Evolutionary conservation across 2,113 vertebrate genomes (phyloP).

Genomic region (Grammomys surdaster): DNA sequence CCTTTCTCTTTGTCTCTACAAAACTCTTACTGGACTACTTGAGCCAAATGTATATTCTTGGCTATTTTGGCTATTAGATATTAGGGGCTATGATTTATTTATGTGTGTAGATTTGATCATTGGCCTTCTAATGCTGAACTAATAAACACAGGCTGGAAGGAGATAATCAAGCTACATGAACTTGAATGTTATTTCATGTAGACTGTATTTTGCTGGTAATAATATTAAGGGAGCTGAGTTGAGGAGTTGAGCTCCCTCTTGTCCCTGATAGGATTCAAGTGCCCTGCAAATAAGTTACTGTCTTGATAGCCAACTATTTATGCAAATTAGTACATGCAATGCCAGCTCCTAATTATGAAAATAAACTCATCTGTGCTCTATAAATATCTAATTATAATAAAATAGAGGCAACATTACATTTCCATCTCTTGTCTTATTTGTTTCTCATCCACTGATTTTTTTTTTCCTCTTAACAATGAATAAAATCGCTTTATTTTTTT

Average conservation of each 20-base stretch:
- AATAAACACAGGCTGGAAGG: conserved; percentile 50
- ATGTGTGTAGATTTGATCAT: conserved; percentile 37
- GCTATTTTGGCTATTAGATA: not conserved
- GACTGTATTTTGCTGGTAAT: conserved; percentile 68
- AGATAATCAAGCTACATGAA: conserved; percentile 57
- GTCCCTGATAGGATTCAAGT: conserved; percentile 71
- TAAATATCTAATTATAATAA: conserved; percentile 86
- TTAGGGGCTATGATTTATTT: conserved; percentile 7
- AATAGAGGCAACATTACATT: conserved; percentile 75
- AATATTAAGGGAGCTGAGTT: conserved; percentile 76
- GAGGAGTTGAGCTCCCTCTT: conserved; percentile 77
- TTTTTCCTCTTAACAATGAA: conserved; percentile 68
- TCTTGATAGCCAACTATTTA: conserved; percentile 83
- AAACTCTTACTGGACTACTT: conserved; percentile 19
- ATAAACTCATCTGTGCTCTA: conserved; percentile 84
- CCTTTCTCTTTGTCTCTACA: not conserved
- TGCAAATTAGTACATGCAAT: conserved; percentile 84
- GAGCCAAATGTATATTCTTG: not conserved
- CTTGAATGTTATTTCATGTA: conserved; percentile 61
- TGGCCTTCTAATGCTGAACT: conserved; percentile 50
- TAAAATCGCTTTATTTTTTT: conserved; percentile 70
- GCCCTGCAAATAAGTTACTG: conserved; percentile 78
- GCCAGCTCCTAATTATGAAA: conserved; percentile 85
- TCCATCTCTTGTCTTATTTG: conserved; percentile 78
- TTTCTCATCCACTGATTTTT: conserved; percentile 77